Evolutionary conservation across 2,888 invertebrate species (phyloP).

Genomic region (Athalia circularis): DNA sequence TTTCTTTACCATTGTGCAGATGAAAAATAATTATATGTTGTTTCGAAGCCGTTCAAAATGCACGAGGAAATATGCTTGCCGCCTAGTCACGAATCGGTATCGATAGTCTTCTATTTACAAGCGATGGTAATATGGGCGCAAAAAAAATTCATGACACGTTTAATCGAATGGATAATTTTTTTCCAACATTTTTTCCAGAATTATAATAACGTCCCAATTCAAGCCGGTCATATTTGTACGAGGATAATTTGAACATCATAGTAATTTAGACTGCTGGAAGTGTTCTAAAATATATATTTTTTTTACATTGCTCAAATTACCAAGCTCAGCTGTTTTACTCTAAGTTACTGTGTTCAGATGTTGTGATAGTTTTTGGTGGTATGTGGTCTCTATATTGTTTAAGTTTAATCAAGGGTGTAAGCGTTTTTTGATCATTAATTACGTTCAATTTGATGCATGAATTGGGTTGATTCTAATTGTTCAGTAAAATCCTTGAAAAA

Average conservation of each 20-base stretch:
- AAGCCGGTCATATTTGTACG: too few species aligned
- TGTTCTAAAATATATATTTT: neutral
- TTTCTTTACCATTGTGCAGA: too few species aligned
- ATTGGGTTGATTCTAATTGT: neutral
- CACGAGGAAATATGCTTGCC: too few species aligned
- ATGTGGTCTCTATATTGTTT: neutral
- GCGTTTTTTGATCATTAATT: neutral
- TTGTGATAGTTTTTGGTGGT: slow-evolving; percentile 4
- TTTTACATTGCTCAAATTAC: slow-evolving; percentile 30
- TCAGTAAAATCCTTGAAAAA: neutral
- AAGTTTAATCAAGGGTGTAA: slow-evolving; percentile 23
- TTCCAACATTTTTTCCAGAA: too few species aligned
- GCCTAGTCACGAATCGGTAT: too few species aligned
- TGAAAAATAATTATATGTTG: too few species aligned
- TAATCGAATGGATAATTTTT: too few species aligned
- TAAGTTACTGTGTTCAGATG: slow-evolving; percentile 31
- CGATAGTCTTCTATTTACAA: too few species aligned
- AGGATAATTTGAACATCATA: slow-evolving; percentile 4
- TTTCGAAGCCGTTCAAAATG: too few species aligned
- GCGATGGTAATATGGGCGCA: too few species aligned
- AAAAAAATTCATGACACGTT: too few species aligned
- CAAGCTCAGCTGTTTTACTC: slow-evolving; percentile 34
- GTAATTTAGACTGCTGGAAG: neutral
- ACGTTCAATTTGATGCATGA: neutral
- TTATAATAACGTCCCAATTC: too few species aligned